Conservation (phyloP, 2,113 vertebrate species). For the Nothoprocta pentlandii region DNA sequence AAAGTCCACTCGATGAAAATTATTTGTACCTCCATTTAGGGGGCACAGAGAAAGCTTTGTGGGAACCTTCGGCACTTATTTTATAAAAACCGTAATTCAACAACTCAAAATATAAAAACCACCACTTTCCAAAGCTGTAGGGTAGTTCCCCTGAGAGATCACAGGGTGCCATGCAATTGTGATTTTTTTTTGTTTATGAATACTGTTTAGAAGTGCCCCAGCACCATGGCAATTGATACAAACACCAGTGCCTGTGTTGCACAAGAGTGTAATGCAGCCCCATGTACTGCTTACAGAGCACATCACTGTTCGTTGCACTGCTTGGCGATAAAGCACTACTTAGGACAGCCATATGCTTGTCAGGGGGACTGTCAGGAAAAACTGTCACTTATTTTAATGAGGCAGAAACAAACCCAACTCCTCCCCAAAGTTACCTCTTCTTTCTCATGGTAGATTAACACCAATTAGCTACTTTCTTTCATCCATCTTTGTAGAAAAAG, state of each 20-base stretch:
- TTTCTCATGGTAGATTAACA: conserved; percentile 5
- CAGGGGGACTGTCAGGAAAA: conserved; percentile 34
- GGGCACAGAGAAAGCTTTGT: neutral
- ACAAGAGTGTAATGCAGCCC: conserved; percentile 28
- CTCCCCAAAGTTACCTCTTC: neutral
- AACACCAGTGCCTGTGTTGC: conserved; percentile 35
- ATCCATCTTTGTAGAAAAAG: conserved; percentile 15
- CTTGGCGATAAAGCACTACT: conserved; percentile 46
- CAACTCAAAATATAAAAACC: neutral
- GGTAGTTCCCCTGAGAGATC: neutral
- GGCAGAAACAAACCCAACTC: conserved; percentile 29
- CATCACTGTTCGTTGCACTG: conserved; percentile 32
- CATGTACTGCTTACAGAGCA: conserved; percentile 30
- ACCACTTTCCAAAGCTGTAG: neutral
- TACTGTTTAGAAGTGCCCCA: neutral
- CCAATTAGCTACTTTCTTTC: conserved; percentile 32
- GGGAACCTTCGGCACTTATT: neutral
- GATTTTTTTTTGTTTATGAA: neutral
- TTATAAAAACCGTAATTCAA: neutral
- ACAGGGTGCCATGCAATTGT: neutral
- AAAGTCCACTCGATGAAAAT: neutral
- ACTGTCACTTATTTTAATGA: conserved; percentile 57
- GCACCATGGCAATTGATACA: conserved; percentile 62
- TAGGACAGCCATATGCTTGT: conserved; percentile 38
- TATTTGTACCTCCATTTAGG: neutral